These are phyloP conservation scores for Phalacrocorax aristotelis DNA, from an alignment of 2,113 vertebrate genomes.

Conservation along the genomic window DNA sequence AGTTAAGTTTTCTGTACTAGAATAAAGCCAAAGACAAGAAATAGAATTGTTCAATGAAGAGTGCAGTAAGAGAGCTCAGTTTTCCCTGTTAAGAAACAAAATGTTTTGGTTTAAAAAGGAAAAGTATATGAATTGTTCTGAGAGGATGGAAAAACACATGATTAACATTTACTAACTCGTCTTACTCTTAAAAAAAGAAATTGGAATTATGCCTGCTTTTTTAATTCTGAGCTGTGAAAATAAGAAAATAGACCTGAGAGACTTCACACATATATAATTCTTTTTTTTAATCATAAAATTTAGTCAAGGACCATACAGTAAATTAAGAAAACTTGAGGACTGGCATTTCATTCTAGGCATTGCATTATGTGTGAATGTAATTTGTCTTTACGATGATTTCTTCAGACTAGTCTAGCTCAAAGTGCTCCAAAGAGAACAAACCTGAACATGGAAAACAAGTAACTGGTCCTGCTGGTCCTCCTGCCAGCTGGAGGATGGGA, in stretches of 20 bases:
- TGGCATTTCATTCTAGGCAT: constrained; percentile 45
- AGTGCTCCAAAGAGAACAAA: not conserved
- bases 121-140: not conserved
- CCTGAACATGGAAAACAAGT: not conserved
- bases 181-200: not conserved
- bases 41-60: not conserved
- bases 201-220: constrained; percentile 35
- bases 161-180: not conserved
- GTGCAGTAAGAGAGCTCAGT: not conserved
- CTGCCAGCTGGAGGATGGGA: not conserved
- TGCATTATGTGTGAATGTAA: constrained; percentile 4
- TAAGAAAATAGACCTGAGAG: constrained; percentile 36
- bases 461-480: not conserved
- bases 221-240: not conserved
- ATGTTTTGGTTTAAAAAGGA: not conserved
- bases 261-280: not conserved
- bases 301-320: constrained; percentile 53
- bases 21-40: not conserved
- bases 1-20: not conserved
- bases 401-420: not conserved
- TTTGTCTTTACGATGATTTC: not conserved
- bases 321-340: constrained; percentile 54
- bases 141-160: not conserved
- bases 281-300: constrained; percentile 33
- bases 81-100: not conserved